Evolutionary conservation across 2,113 vertebrate genomes (phyloP), one percentile per base, ranked within the genome.

Genomic region (Melanostigma gelatinosum): DNA sequence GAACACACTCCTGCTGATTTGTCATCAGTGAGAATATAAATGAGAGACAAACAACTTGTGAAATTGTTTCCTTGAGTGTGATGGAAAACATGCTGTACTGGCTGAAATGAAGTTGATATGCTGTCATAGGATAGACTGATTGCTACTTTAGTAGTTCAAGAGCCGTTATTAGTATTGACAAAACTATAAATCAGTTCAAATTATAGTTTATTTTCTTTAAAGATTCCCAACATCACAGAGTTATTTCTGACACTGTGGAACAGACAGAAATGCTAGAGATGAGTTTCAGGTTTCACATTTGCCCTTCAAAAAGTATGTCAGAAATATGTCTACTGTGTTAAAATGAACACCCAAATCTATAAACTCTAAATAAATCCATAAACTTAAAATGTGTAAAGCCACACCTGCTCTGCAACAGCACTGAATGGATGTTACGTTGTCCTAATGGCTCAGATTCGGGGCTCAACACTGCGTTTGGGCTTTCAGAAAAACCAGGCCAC

Each of bases 261-360:
- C 36, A 65, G 67, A 40, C 24, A 67, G 50, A 75, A 61, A 20
- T 22, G 63, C 27, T 11, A 15, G 27, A 76, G 72, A 65, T 8
- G 20, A 22, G 12, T 62, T 75, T 66, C 50, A 65, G 8, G 22
- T 80, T 85, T 85, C 38, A 48, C 9, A 57, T 86, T 70, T 71
- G 65, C 7, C 64, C 63, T 82, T 83, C 27, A 55, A 10, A 55
- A 12, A 48, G 6, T 22, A 18, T 4, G 1, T 16, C 22, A 62
- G 61, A 58, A 63, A 24, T n/a, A 24, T 10, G 44, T 9, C 4
- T n/a, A 27, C 48, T 4, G 11, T 67, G 42, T 44, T 24, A 32
- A 60, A 16, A 60, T 18, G 1, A 60, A 60, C 29, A 58, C 38
- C 29, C 2, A 70, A 57, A 57, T 48, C 9, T 10, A 42, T 54